Conservation (phyloP, 2,113 vertebrate species). For the Spilogale gracilis region DNA sequence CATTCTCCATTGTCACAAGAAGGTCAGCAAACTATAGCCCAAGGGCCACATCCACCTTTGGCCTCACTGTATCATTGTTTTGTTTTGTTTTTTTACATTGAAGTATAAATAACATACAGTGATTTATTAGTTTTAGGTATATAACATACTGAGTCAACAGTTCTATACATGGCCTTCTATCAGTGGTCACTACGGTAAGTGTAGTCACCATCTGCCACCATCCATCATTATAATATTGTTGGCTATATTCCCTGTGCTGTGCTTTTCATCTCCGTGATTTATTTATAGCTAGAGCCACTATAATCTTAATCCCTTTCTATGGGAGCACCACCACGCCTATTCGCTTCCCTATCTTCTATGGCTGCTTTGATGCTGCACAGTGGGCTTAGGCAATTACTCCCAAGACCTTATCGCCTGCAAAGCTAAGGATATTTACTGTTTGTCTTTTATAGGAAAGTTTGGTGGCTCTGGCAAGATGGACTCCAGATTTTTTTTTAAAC, state of each 20-base stretch:
- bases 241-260: neutral
- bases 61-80: neutral
- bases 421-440: neutral
- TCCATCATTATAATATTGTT: neutral
- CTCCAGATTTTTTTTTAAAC: neutral
- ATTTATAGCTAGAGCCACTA: neutral
- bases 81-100: neutral
- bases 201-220: neutral
- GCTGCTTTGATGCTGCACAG: neutral
- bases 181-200: neutral
- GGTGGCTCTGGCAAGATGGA: neutral
- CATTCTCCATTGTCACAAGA: neutral
- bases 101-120: neutral
- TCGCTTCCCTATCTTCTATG: neutral
- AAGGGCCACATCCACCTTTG: neutral
- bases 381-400: neutral
- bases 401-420: neutral
- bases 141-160: neutral
- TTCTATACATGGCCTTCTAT: neutral
- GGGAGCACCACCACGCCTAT: neutral
- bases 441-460: neutral
- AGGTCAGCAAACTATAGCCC: neutral
- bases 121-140: neutral
- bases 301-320: neutral
- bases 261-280: neutral